A percentile compares a stretch with the other conserved stretches of the same genome.
Conservation (phyloP, 30 jellyfish, hydroid and myxozoan genomes). For the Clytia hemisphaerica region DNA sequence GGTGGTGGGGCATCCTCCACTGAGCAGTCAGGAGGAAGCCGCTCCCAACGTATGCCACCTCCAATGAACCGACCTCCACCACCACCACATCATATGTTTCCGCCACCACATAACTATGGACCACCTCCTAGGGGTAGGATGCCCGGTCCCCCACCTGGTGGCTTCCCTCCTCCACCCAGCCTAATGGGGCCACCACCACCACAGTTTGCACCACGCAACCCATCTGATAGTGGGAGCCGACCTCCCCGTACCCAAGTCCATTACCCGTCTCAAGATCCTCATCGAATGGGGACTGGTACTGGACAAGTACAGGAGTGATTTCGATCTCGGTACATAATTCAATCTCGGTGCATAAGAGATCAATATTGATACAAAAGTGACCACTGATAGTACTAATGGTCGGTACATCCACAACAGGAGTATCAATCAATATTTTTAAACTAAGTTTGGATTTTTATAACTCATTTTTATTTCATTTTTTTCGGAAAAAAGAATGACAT, state of each 20-base stretch:
- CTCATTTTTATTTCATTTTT: too few relatives aligned
- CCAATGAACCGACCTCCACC: conserved; percentile 62
- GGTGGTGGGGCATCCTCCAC: conserved; percentile 44
- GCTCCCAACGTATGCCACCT: conserved; percentile 26
- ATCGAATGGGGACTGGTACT: conserved; percentile 95
- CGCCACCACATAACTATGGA: conserved; percentile 28
- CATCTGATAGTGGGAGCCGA: not conserved
- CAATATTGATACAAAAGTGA: too few relatives aligned
- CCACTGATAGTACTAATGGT: too few relatives aligned
- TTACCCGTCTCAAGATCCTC: conserved; percentile 98
- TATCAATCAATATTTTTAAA: too few relatives aligned
- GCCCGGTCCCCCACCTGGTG: conserved; percentile 54
- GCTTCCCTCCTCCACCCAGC: conserved; percentile 51
- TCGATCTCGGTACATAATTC: too few relatives aligned
- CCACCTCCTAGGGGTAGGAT: conserved; percentile 18
- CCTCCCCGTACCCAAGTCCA: conserved; percentile 58
- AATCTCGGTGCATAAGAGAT: too few relatives aligned
- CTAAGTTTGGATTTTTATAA: too few relatives aligned
- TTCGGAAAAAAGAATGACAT: too few relatives aligned
- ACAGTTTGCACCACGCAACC: conserved; percentile 18
- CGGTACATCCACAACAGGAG: too few relatives aligned
- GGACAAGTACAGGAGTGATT: too few relatives aligned
- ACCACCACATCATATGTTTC: conserved; percentile 37
- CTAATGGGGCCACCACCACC: conserved; percentile 26
- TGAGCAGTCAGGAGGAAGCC: conserved; percentile 5